Evolutionary conservation across 1,140 invertebrate species (phyloP).

Genomic region (Diabrotica virgifera): DNA sequence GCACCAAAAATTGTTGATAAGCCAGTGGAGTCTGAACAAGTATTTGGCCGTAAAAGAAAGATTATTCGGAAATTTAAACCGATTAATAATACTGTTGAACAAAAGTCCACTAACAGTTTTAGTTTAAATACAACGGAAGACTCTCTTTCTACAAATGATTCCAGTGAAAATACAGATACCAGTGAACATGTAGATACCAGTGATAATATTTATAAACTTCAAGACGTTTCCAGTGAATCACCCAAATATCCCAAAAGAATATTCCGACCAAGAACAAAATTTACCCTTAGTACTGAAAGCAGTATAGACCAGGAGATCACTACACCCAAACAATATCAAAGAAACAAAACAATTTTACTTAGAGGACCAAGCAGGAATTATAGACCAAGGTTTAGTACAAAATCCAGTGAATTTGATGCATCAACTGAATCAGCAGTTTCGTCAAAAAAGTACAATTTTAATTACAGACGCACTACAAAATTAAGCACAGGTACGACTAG

Average conservation of each 20-base stretch:
- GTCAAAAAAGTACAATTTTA: not conserved
- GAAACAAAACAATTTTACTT: not conserved
- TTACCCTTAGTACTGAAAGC: not conserved
- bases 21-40: conserved; percentile 17
- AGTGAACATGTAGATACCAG: too few species aligned
- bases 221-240: too few species aligned
- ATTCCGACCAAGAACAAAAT: not conserved
- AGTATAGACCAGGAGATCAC: not conserved
- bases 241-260: not conserved
- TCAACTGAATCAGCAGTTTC: not conserved
- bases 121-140: not conserved
- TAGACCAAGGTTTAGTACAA: not conserved
- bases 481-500: not conserved
- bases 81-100: not conserved
- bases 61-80: conserved; percentile 34
- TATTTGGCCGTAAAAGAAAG: conserved; percentile 34
- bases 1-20: conserved; percentile 20
- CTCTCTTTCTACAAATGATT: not conserved
- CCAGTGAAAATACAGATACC: too few species aligned
- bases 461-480: not conserved
- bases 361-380: not conserved
- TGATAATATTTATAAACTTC: not conserved
- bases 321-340: not conserved
- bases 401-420: not conserved
- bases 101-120: not conserved